Conservation (phyloP, 2,113 vertebrate species). For the Petrocephalus zakoni region DNA sequence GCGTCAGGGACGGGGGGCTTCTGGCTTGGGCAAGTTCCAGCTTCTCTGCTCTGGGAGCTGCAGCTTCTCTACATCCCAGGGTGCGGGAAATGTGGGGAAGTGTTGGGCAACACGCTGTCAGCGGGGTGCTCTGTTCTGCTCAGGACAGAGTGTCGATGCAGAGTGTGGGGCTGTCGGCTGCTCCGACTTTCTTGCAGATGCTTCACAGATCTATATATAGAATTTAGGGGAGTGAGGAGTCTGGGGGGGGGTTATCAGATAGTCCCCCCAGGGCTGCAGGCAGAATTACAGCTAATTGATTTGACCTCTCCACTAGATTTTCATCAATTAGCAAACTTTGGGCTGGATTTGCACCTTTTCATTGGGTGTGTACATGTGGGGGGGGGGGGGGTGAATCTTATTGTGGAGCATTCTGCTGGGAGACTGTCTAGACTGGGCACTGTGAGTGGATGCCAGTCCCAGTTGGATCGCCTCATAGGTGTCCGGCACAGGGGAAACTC, state of each 20-base stretch:
- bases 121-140: slow-evolving; percentile 58
- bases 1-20: slow-evolving; percentile 39
- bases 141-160: slow-evolving; percentile 75
- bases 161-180: slow-evolving; percentile 73
- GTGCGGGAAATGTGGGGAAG: slow-evolving; percentile 55
- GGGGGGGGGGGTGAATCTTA: not conserved
- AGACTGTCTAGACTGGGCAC: not conserved
- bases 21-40: slow-evolving; percentile 48
- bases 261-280: slow-evolving; percentile 42
- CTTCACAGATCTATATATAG: slow-evolving; percentile 82
- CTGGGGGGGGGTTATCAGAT: slow-evolving; percentile 46
- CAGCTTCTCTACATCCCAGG: slow-evolving; percentile 50
- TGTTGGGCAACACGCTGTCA: slow-evolving; percentile 52
- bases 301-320: slow-evolving; percentile 16
- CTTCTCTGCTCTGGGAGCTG: slow-evolving; percentile 52
- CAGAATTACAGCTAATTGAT: slow-evolving; percentile 22
- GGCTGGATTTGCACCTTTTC: slow-evolving; percentile 41
- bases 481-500: not conserved
- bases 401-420: not conserved
- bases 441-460: not conserved
- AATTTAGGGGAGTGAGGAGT: slow-evolving; percentile 43
- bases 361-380: not conserved
- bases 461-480: not conserved
- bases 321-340: slow-evolving; percentile 28
- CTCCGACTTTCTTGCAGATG: slow-evolving; percentile 79